Evolutionary conservation across 2,113 vertebrate genomes (phyloP), one percentile per base, ranked within the genome.

Genomic region (Poeciliopsis prolifica): DNA sequence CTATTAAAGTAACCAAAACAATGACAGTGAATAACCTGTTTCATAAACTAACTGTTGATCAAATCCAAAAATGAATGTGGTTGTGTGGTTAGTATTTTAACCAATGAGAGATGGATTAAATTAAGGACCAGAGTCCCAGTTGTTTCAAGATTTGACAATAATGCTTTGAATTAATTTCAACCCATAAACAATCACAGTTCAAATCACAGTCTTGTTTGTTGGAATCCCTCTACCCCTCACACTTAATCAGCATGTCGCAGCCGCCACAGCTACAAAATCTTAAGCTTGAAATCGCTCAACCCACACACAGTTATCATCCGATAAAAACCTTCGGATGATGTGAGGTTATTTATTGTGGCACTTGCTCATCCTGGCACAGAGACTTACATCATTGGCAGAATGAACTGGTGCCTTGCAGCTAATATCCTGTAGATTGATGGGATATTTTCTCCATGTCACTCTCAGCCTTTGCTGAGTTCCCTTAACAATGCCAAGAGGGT

Each of bases 381-480:
- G 86, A 77, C 88, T 90, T 91, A 87, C 87, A 91, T 90, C 88
- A 90, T 87, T 91, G 89, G 89, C 88, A 88, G 85, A 68, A 85
- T 77, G 81, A 90, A 85, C 80, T 37, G 78, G 63, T 90, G 86
- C 88, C 89, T 91, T 15, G 76, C 82, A 91, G 92, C 88, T 90
- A 90, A 93, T 91, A 90, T 90, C 88, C 88, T 90, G 88, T 81
- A 89, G 90, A 91, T 91, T 91, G 84, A 89, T 89, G 73, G 84
- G 87, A 88, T 84, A 90, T 92, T 91, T 88, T 90, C 90, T 88
- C 77, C 67, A 62, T 79, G 84, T 90, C 87, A 87, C 83, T 84
- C 69, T 84, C 74, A 84, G 83, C 63, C 74, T 87, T 78, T 75
- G 75, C 81, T 72, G 81, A 72, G 82, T 86, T 84, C 70, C 86